Evolutionary conservation across 2,113 vertebrate species (phyloP), one percentile per base, ranked within the genome.

Genomic region (Vidua chalybeata): DNA sequence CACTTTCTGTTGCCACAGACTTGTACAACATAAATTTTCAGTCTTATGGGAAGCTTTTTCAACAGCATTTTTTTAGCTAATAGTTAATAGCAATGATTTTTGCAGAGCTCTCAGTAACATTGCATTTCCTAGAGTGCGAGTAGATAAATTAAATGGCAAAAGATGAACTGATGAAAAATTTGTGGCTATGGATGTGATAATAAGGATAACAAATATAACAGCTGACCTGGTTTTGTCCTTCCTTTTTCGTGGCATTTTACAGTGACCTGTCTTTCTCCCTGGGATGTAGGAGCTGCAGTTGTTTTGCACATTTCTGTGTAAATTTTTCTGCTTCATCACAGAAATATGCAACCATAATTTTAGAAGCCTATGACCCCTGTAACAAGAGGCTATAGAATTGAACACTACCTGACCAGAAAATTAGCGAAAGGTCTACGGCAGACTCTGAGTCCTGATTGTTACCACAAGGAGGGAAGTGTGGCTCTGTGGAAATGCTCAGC

Each of bases 1-100:
- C 74, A 76, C 22, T 93, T 95, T 94, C 71, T 93, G 64, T 93
- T 94, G 56, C 64, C 69, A 76, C 59, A 95, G 67, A 89, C 27
- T 54, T 84, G 24, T 77, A 76, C 16, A 89, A 54, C 73, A 93
- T 87, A 91, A 84, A 77, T 85, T 94, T 96, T 72, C 71, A 83
- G 62, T 75, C 78, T 51, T 93, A 94, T 58, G 74, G 73, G 84
- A 88, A 84, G 26, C 30, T 87, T 86, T 94, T 91, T 93, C 81
- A 93, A 54, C 68, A 71, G 24, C 11, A 19, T 64, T 84, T 74
- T 89, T 92, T 84, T 43, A 48, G 35, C 26, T 89, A 72, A 74
- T 46, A 54, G 15, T 51, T 92, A 89, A 93, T 69, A 83, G 7
- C 75, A 89, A 89, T 52, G 62, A 73, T 78, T 84, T 94, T 93